Conservation (phyloP, 1,140 invertebrate species). For the Brachionus angularis region DNA sequence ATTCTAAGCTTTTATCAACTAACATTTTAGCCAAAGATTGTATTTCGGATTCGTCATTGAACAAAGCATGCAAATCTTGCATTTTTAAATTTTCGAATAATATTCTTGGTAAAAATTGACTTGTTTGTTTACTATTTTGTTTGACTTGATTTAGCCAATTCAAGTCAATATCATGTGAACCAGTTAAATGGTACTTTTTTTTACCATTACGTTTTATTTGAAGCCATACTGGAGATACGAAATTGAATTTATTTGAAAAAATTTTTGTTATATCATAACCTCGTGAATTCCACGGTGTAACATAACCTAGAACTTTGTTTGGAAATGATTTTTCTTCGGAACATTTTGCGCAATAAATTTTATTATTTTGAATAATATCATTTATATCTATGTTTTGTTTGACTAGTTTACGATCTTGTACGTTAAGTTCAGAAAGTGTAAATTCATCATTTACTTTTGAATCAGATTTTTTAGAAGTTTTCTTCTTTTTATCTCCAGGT, state of each 20-base stretch:
- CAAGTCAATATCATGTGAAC: slow-evolving; percentile 66
- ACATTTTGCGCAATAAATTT: slow-evolving; percentile 10
- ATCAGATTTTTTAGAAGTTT: not conserved
- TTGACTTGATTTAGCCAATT: slow-evolving; percentile 64
- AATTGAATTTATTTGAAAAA: slow-evolving; percentile 81
- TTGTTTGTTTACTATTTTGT: slow-evolving; percentile 22
- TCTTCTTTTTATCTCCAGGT: slow-evolving; percentile 33
- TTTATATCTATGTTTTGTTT: not conserved
- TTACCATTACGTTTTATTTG: slow-evolving; percentile 67
- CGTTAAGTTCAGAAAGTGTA: not conserved
- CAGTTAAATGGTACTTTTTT: slow-evolving; percentile 58
- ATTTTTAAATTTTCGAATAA: slow-evolving; percentile 59
- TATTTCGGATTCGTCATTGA: slow-evolving; percentile 47
- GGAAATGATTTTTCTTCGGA: not conserved
- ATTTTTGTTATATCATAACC: slow-evolving; percentile 87
- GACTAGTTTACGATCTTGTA: slow-evolving; percentile 2
- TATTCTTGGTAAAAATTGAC: slow-evolving; percentile 59
- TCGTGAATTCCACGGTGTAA: slow-evolving; percentile 74
- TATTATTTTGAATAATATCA: slow-evolving; percentile 24
- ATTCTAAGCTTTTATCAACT: not conserved
- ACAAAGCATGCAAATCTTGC: slow-evolving; percentile 46
- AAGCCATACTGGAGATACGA: slow-evolving; percentile 89
- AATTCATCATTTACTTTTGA: too few relatives aligned
- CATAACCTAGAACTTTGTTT: slow-evolving; percentile 36
- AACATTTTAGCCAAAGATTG: slow-evolving; percentile 49